phyloP scores from a whole-genome alignment of 2,797 vertebrate species.

The Acanthiza pusilla region DNA sequence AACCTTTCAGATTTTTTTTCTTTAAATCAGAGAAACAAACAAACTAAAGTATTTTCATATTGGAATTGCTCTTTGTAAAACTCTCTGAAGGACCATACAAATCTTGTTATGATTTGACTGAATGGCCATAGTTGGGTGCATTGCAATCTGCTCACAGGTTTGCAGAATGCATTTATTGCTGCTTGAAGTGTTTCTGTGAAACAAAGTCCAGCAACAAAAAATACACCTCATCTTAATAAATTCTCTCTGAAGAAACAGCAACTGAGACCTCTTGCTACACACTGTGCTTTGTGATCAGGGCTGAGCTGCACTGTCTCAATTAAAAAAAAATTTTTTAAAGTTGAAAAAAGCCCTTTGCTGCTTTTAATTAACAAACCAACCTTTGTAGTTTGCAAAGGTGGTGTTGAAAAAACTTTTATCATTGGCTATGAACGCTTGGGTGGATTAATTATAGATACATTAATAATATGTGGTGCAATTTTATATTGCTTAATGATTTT shows the following conservation, averaged over 20 bases:
- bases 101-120: slow-evolving; percentile 11
- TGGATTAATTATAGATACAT: slow-evolving; percentile 38
- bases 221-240: background rate
- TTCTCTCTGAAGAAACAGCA: background rate
- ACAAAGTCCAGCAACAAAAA: background rate
- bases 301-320: background rate
- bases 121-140: background rate
- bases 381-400: background rate
- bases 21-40: background rate
- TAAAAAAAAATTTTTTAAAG: background rate
- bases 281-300: background rate
- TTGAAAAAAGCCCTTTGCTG: background rate
- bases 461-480: slow-evolving; percentile 19
- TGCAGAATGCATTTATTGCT: background rate
- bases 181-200: background rate
- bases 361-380: background rate
- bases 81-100: background rate
- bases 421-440: background rate
- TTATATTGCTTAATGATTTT: slow-evolving; percentile 7
- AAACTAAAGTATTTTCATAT: background rate
- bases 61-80: background rate
- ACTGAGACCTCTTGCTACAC: background rate
- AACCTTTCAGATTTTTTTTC: background rate
- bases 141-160: background rate
- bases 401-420: background rate